Evolutionary conservation across 1,140 invertebrate species (phyloP), one percentile per base, ranked within the genome.

Genomic region (Drosophila burlai): DNA sequence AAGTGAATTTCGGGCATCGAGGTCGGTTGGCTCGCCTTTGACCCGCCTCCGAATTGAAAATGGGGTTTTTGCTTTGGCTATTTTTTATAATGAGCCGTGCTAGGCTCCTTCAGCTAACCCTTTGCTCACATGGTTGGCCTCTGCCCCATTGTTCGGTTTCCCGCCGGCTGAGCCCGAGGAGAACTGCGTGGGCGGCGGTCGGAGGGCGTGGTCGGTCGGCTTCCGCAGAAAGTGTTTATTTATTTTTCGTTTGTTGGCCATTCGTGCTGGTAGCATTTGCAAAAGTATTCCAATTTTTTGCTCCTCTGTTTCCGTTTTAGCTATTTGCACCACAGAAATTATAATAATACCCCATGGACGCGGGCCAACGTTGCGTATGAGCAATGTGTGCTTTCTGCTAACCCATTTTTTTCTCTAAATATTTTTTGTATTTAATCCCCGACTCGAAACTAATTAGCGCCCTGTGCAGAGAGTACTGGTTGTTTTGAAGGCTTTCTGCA

Each of bases 361-460:
- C 40, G 54, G 49, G 42, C 58, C 59, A 68, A 75, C 73, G 72
- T 74, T 83, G 83, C 80, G 83, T 87, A 83, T 78, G 77, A 71
- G 73, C 49, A 76, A 80, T 66, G 24, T 57, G 21, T 40, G 36
- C 49, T 15, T n/a, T 31, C 15, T 4, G 4, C 4, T 38, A 13
- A 13, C 46, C 3, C 7, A 36, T n/a, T 38, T 60, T 38, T 77
- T 43, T 21, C 38, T 21, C 2, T 21, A 46, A 66, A 43, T 43
- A 54, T 62, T 61, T 61, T 75, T 67, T 62, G 50, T 47, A 31
- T 74, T 73, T 47, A 50, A 69, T 54, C 63, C 45, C 18, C 55
- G 50, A 58, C 57, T 78, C 45, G 69, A 87, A 90, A 81, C 80
- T 87, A 87, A 87, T 87, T 84, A 87, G 81, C 81, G 62, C 45